A percentile compares a stretch with the other conserved stretches of the same genome.
Conservation (phyloP, 2,888 invertebrate species). For the Gerris lacustris region DNA sequence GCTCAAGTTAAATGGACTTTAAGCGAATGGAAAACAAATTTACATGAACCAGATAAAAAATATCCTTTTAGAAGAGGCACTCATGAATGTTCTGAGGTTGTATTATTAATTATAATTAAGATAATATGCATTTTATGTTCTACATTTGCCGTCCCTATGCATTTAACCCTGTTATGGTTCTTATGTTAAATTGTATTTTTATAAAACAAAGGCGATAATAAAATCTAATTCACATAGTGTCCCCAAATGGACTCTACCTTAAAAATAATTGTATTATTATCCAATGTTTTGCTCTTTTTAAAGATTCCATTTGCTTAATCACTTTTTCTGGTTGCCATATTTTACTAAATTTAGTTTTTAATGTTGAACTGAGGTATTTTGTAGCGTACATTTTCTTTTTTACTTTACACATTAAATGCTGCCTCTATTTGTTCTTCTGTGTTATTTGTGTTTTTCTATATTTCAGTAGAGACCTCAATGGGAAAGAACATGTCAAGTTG, state of each 20-base stretch:
- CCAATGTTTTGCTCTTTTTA: no score
- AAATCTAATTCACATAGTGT: no score
- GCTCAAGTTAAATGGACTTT: slow-evolving; percentile 2
- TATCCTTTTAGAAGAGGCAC: slow-evolving; percentile 18
- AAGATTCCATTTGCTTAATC: neutral
- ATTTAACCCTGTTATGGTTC: no score
- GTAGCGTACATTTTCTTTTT: no score
- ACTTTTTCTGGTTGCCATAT: neutral
- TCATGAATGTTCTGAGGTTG: slow-evolving; percentile 18
- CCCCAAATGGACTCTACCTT: no score
- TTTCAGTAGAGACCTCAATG: slow-evolving; percentile 51
- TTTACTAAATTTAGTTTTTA: neutral
- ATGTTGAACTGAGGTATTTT: no score
- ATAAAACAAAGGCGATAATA: no score
- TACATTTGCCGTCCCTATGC: no score
- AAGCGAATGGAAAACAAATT: neutral
- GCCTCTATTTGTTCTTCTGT: neutral
- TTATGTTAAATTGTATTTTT: no score
- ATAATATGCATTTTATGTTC: neutral
- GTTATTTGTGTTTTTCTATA: neutral
- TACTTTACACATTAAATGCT: neutral
- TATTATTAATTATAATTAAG: neutral
- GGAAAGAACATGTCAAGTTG: slow-evolving; percentile 57
- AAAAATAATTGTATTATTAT: no score
- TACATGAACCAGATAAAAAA: slow-evolving; percentile 3